A percentile compares a stretch with the other conserved stretches of the same genome.
Evolutionary conservation across 1,140 invertebrate genomes (phyloP).

Genomic region (Zophobas morio): DNA sequence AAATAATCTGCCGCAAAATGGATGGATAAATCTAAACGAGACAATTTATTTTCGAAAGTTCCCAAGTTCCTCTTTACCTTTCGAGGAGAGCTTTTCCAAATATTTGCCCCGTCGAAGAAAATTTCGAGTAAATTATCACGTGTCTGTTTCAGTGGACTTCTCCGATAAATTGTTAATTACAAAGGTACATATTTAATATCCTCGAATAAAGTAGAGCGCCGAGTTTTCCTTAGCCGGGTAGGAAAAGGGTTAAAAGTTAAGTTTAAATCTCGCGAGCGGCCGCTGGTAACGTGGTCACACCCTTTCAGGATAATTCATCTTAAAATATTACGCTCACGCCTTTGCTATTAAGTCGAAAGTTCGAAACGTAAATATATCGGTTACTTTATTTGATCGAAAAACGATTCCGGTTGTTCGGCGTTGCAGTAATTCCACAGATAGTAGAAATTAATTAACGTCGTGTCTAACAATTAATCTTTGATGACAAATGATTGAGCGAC

Average conservation of each 20-base stretch:
- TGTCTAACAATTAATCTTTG: conserved; percentile 18
- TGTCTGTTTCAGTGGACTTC: background rate
- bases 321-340: conserved; percentile 36
- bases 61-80: no score
- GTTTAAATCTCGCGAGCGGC: conserved; percentile 20
- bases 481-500: conserved; percentile 40
- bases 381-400: conserved; percentile 31
- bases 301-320: conserved; percentile 33
- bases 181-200: conserved; percentile 22
- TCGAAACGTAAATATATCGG: conserved; percentile 37
- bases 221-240: conserved; percentile 10
- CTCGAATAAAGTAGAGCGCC: background rate
- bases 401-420: background rate
- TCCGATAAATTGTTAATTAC: conserved; percentile 9
- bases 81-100: no score
- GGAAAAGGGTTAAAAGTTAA: conserved; percentile 34
- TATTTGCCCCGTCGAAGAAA: background rate
- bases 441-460: conserved; percentile 23
- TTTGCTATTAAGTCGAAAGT: conserved; percentile 39
- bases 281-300: conserved; percentile 24
- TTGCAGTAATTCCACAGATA: conserved; percentile 2
- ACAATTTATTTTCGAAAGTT: no score
- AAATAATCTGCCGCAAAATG: background rate
- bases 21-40: background rate
- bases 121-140: background rate